phyloP scores from a whole-genome alignment of 2,113 vertebrate genomes.

The Candoia aspera region DNA sequence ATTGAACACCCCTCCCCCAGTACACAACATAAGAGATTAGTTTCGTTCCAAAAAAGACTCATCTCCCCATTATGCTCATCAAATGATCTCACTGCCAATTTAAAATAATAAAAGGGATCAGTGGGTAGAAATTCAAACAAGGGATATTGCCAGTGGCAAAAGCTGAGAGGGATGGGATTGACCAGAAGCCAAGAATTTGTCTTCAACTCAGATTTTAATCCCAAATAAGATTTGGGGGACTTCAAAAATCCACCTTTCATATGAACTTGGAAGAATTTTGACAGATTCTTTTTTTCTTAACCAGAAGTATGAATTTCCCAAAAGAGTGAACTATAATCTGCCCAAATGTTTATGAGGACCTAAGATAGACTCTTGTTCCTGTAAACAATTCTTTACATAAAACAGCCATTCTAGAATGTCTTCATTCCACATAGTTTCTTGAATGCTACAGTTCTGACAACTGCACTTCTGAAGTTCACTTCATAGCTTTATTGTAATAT shows the following conservation, averaged over 20 bases:
- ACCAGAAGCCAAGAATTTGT: background rate
- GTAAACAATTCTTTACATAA: background rate
- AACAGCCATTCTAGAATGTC: background rate
- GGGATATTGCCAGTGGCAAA: background rate
- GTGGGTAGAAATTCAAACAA: background rate
- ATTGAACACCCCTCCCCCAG: background rate
- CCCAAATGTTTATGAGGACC: background rate
- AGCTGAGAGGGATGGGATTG: background rate
- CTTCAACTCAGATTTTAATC: background rate
- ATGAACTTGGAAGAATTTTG: background rate
- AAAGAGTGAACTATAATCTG: background rate
- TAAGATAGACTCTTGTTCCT: background rate
- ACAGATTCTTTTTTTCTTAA: background rate
- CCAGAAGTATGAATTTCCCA: background rate
- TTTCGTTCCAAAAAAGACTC: background rate
- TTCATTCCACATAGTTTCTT: background rate
- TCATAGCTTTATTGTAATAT: background rate
- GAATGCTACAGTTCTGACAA: background rate
- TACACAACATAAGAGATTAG: background rate
- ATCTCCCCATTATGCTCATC: background rate
- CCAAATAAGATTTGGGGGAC: background rate
- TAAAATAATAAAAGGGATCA: background rate
- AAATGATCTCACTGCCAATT: background rate
- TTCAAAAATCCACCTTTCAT: background rate
- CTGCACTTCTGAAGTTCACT: background rate